phyloP scores from a whole-genome alignment of 2,797 vertebrate genomes.

The Bovichtus variegatus region DNA sequence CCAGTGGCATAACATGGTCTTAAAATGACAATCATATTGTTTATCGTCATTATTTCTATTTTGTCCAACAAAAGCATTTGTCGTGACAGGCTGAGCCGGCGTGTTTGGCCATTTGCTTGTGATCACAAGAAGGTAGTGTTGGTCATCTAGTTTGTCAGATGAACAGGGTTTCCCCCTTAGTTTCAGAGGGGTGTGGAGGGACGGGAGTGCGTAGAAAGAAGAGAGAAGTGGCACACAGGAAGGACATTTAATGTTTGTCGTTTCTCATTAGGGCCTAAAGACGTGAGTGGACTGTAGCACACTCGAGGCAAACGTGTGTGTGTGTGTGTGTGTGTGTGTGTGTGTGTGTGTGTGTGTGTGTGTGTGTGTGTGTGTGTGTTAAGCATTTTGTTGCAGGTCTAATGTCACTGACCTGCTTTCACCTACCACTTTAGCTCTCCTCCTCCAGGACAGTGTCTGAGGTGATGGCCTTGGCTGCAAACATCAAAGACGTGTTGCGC shows the following conservation, averaged over 20 bases:
- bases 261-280: conserved; percentile 58
- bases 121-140: not conserved
- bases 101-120: not conserved
- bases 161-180: conserved; percentile 12
- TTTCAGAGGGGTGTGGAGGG: conserved; percentile 9
- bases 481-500: conserved; percentile 25
- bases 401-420: conserved; percentile 5
- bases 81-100: too few relatives aligned
- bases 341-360: conserved; percentile 29
- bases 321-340: too few relatives aligned
- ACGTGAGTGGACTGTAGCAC: conserved; percentile 28
- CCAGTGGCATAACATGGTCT: too few relatives aligned
- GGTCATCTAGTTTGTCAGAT: conserved; percentile 15
- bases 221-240: conserved; percentile 51
- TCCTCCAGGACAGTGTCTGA: conserved; percentile 26
- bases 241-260: conserved; percentile 65
- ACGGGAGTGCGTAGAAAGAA: not conserved
- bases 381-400: conserved; percentile 10
- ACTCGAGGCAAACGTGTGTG: conserved; percentile 29
- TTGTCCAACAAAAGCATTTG: too few relatives aligned
- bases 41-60: too few relatives aligned
- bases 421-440: conserved; percentile 8
- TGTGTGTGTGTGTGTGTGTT: not conserved
- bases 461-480: conserved; percentile 40
- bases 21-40: too few relatives aligned